A percentile compares a stretch with the other conserved stretches of the same genome.
Conservation (phyloP, 2,113 vertebrate species). For the Xyliphius kryptos region DNA sequence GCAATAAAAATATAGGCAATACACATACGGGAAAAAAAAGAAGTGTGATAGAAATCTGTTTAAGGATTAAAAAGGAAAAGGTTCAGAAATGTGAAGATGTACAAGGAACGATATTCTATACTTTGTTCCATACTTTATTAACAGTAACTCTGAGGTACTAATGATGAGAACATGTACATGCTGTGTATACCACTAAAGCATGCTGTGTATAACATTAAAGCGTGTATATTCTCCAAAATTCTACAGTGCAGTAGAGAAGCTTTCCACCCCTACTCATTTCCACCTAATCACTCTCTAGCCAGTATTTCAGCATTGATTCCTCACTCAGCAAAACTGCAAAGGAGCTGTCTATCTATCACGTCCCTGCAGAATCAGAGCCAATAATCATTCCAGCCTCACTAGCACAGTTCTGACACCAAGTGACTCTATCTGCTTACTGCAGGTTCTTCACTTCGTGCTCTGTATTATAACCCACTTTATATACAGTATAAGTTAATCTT, state of each 20-base stretch:
- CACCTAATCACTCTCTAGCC: neutral
- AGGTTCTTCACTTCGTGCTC: constrained; percentile 2
- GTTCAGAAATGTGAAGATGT: constrained; percentile 15
- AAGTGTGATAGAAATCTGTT: neutral
- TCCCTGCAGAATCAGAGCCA: constrained; percentile 19
- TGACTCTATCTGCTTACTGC: constrained; percentile 21
- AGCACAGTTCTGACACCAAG: constrained; percentile 36
- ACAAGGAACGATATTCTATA: neutral
- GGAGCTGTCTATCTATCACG: constrained; percentile 12
- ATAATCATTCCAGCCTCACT: constrained; percentile 6
- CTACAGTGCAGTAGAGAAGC: constrained; percentile 13
- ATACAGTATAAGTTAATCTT: too few relatives aligned
- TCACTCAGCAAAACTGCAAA: constrained; percentile 12
- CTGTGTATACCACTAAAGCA: too few relatives aligned
- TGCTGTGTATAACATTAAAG: constrained; percentile 5
- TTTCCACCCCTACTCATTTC: constrained; percentile 17
- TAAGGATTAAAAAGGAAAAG: neutral
- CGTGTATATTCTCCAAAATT: neutral
- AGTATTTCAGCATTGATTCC: too few relatives aligned
- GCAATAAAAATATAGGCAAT: too few relatives aligned
- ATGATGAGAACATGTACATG: constrained; percentile 12
- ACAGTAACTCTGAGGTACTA: neutral
- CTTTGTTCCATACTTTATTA: constrained; percentile 6
- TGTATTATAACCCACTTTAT: too few relatives aligned
- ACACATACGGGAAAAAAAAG: too few relatives aligned